These are phyloP conservation scores for Sinopyrophorus schimmeli DNA, from an alignment of 2,888 invertebrate genomes.

Conservation along the genomic window DNA sequence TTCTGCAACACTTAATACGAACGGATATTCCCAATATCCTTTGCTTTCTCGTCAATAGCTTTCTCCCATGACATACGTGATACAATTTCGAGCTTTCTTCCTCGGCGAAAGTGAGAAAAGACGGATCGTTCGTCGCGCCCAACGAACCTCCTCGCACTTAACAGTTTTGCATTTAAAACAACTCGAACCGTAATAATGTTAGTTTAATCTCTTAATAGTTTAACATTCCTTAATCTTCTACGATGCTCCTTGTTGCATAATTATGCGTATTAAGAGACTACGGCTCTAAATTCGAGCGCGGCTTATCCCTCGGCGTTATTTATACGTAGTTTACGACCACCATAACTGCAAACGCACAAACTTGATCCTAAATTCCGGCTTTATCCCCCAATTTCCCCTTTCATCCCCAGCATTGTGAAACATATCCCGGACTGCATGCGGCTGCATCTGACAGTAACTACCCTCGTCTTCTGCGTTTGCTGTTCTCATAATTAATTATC, in stretches of 20 bases:
- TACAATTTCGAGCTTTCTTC: conserved; percentile 13
- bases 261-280: conserved; percentile 28
- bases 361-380: too few relatives aligned
- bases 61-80: conserved; percentile 12
- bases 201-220: conserved; percentile 19
- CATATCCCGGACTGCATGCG: too few relatives aligned
- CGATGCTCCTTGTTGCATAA: conserved; percentile 23
- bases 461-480: too few relatives aligned
- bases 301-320: conserved; percentile 21
- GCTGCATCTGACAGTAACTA: too few relatives aligned
- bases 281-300: conserved; percentile 20
- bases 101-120: too few relatives aligned
- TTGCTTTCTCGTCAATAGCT: conserved; percentile 22
- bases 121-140: too few relatives aligned
- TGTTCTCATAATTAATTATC: too few relatives aligned
- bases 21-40: conserved; percentile 31
- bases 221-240: conserved; percentile 18
- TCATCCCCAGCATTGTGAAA: too few relatives aligned
- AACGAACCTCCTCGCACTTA: too few relatives aligned
- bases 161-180: too few relatives aligned
- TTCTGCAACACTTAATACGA: conserved; percentile 29
- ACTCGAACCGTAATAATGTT: conserved; percentile 13
- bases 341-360: too few relatives aligned
- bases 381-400: too few relatives aligned
- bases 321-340: conserved; percentile 6